Percentiles rank a stretch among this genome's conserved stretches.
Conservation (phyloP, 2,888 invertebrate genomes). For the Emmelina monodactyla region DNA sequence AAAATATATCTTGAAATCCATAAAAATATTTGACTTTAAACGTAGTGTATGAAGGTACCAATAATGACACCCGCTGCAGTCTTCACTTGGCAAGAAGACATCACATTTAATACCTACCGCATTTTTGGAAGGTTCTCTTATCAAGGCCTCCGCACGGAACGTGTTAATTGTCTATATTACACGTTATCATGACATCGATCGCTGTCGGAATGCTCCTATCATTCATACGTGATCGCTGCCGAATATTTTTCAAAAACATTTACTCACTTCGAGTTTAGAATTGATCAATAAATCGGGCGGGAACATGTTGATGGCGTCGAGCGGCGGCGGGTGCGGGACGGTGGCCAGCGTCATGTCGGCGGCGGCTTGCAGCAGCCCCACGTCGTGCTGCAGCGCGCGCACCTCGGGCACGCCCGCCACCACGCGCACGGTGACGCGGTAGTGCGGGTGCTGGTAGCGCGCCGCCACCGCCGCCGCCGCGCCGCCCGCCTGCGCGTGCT, state of each 20-base stretch:
- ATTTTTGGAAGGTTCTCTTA: no score
- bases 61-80: no score
- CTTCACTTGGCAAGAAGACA: no score
- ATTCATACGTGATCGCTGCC: no score
- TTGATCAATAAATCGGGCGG: slow-evolving; percentile 21
- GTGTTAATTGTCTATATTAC: no score
- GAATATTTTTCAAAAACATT: not conserved
- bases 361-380: slow-evolving; percentile 43
- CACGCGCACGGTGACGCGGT: not conserved
- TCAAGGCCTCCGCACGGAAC: no score
- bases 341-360: slow-evolving; percentile 23
- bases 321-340: slow-evolving; percentile 15
- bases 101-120: no score
- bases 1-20: no score
- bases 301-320: slow-evolving; percentile 22
- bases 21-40: no score
- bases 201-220: no score
- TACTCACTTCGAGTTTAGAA: slow-evolving; percentile 26
- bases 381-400: slow-evolving; percentile 42
- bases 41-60: no score
- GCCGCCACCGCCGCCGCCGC: not conserved
- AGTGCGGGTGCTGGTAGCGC: not conserved
- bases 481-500: not conserved
- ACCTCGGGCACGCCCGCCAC: slow-evolving; percentile 30
- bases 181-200: no score